These are phyloP conservation scores for Drosophila arawakana DNA, from an alignment of 1,140 invertebrate genomes.

Conservation along the genomic window DNA sequence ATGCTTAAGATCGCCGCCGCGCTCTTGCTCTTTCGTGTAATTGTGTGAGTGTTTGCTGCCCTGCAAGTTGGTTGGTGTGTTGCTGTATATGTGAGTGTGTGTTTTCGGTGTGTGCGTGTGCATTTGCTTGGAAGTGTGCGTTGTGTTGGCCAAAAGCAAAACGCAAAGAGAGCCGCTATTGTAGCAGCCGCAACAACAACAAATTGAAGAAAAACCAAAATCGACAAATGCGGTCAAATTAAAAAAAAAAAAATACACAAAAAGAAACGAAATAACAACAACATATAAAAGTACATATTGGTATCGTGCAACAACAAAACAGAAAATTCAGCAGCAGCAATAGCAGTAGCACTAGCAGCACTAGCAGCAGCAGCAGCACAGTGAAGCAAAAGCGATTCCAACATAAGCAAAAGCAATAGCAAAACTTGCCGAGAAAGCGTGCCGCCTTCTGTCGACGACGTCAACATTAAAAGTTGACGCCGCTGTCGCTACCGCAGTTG, in stretches of 20 bases:
- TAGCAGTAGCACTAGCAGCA: background rate
- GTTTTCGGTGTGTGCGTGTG: constrained; percentile 32
- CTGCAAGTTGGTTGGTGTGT: constrained; percentile 42
- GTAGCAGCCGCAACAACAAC: constrained; percentile 48
- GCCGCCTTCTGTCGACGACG: constrained; percentile 43
- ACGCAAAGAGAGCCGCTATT: constrained; percentile 63
- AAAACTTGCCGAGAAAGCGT: constrained; percentile 66
- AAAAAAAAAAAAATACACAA: constrained; percentile 71
- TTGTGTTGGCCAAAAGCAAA: constrained; percentile 56
- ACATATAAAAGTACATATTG: constrained; percentile 58
- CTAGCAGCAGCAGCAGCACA: constrained; percentile 31
- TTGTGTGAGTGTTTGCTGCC: constrained; percentile 41
- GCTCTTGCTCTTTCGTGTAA: constrained; percentile 39
- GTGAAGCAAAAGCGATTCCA: constrained; percentile 45
- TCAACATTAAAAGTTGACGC: constrained; percentile 22
- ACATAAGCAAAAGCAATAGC: constrained; percentile 34
- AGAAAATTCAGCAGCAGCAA: constrained; percentile 20
- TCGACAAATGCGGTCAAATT: constrained; percentile 80
- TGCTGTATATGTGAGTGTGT: constrained; percentile 46
- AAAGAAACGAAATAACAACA: constrained; percentile 67
- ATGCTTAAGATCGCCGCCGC: constrained; percentile 27
- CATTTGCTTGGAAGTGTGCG: constrained; percentile 54
- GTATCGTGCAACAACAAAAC: constrained; percentile 40
- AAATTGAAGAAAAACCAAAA: constrained; percentile 64
- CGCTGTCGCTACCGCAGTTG: background rate